These are phyloP conservation scores for Zaprionus capensis DNA, from an alignment of 1,140 invertebrate species.

Conservation along the genomic window DNA sequence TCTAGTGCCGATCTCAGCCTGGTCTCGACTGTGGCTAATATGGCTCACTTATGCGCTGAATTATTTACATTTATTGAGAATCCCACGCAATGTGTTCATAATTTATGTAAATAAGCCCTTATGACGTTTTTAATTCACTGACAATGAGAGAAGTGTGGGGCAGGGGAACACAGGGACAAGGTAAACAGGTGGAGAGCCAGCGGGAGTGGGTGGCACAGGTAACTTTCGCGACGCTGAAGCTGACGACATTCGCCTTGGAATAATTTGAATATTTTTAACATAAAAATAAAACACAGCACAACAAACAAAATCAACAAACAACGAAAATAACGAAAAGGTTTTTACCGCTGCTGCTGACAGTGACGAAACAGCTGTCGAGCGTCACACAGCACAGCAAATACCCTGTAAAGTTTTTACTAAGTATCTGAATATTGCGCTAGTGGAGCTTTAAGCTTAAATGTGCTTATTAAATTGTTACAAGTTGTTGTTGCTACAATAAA, in stretches of 20 bases:
- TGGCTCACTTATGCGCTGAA: slow-evolving; percentile 71
- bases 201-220: neutral
- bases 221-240: slow-evolving; percentile 12
- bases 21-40: slow-evolving; percentile 46
- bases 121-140: slow-evolving; percentile 82
- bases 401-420: neutral
- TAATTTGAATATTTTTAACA: slow-evolving; percentile 81
- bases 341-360: slow-evolving; percentile 19
- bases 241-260: slow-evolving; percentile 50
- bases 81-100: slow-evolving; percentile 56
- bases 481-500: neutral
- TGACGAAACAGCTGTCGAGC: slow-evolving; percentile 14
- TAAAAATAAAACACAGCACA: slow-evolving; percentile 72
- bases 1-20: slow-evolving; percentile 45
- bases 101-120: slow-evolving; percentile 82
- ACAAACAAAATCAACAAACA: slow-evolving; percentile 76
- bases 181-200: neutral
- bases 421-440: neutral
- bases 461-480: neutral
- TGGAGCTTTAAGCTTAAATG: neutral
- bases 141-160: slow-evolving; percentile 53
- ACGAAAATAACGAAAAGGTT: slow-evolving; percentile 39
- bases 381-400: slow-evolving; percentile 9
- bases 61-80: slow-evolving; percentile 79
- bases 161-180: neutral